Percentiles rank a stretch among this genome's conserved stretches.
These are phyloP conservation scores for Myrmecobius fasciatus DNA, from an alignment of 2,113 vertebrate species.

Conservation along the genomic window DNA sequence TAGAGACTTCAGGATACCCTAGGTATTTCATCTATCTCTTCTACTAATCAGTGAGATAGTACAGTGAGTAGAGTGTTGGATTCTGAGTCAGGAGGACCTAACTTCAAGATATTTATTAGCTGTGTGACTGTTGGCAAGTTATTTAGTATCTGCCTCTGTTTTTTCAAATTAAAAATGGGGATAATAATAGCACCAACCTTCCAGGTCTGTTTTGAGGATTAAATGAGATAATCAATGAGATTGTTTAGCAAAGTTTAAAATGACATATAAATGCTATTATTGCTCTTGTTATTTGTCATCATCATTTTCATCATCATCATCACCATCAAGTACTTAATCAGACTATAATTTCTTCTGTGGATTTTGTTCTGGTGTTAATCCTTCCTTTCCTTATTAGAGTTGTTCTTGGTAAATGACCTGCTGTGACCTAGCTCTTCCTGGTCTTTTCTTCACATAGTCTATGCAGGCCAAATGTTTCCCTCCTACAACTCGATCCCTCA, in stretches of 20 bases:
- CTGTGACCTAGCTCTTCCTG: slow-evolving; percentile 48
- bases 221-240: neutral
- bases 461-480: slow-evolving; percentile 36
- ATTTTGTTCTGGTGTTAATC: slow-evolving; percentile 21
- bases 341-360: neutral
- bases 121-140: neutral
- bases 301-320: neutral
- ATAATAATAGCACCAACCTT: neutral
- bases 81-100: neutral
- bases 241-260: neutral
- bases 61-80: neutral
- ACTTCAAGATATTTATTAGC: neutral
- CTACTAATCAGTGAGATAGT: neutral
- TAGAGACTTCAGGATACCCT: neutral
- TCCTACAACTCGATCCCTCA: neutral
- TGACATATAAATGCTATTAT: neutral
- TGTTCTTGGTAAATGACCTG: slow-evolving; percentile 52
- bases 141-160: neutral
- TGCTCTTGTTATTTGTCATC: neutral
- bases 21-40: neutral
- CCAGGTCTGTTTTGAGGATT: neutral
- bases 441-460: slow-evolving; percentile 37
- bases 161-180: neutral
- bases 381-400: neutral
- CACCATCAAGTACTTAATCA: neutral